Evolutionary conservation across 2,797 vertebrate genomes (phyloP), one percentile per base, ranked within the genome.

Genomic region (Lycodopsis pacificus): DNA sequence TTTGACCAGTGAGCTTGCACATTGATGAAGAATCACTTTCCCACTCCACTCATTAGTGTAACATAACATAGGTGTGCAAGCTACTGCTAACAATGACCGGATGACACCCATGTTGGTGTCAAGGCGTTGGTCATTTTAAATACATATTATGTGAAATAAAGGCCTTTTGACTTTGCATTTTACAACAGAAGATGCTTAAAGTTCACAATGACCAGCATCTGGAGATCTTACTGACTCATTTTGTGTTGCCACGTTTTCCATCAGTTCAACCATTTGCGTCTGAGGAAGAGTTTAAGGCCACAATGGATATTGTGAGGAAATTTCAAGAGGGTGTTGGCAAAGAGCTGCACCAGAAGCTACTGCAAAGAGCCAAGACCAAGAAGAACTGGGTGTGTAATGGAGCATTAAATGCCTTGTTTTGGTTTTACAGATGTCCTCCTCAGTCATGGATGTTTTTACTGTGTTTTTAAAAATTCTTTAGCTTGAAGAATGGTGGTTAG

Each of bases 401-500:
- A 66, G 32, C 32, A 62, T 1, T 61, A 4, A 53, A 51, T 64
- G 17, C 54, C 25, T 44, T 22, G 4, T 63, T 63, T 66, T 48
- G 27, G 0, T 36, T 9, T 19, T 46, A 17, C 22, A 63, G 22
- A n/a, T 74, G 5, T 51, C 32, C 3, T 67, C 14, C 30, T 62
- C 12, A 22, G 62, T 83, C 53, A 78, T 59, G 1, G 7, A 27
- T 51, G 19, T 56, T 57, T 32, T 71, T 73, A 14, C 4, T 67
- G 4, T 65, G 58, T 49, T 76, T 73, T 15, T 48, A 3, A 20
- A 20, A 25, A 3, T 76, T 91, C 17, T 88, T 62, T 80, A 99
- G 98, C 93, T 99, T 89, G 98, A 99, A 83, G 97, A 99, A 34
- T 99, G 98, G 98, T 99, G 98, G 98, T 93, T 97, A 76, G 96